phyloP scores from a whole-genome alignment of 2,888 invertebrate species.

The Leptinotarsa rubiginosa region DNA sequence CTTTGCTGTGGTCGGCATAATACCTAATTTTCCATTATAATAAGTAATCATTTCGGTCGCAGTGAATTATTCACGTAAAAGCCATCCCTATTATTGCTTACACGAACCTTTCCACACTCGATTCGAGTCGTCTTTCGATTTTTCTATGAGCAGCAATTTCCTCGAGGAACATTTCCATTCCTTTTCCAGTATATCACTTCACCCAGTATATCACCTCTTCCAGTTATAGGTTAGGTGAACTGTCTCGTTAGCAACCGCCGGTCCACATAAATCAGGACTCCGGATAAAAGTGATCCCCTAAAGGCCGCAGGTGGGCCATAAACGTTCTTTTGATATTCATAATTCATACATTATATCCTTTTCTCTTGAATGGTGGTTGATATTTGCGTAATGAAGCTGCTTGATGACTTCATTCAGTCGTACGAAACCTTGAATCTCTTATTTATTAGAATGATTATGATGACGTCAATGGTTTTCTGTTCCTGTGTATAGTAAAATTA shows the following conservation, averaged over 20 bases:
- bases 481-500: too few relatives aligned
- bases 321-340: constrained; percentile 54
- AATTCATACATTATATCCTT: constrained; percentile 59
- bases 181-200: constrained; percentile 31
- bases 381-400: constrained; percentile 49
- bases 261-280: constrained; percentile 59
- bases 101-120: neutral
- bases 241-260: constrained; percentile 60
- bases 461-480: too few relatives aligned
- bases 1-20: too few relatives aligned
- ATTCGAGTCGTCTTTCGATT: neutral
- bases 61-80: neutral
- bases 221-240: constrained; percentile 41
- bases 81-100: neutral
- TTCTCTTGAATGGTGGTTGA: constrained; percentile 41
- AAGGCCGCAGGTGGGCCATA: constrained; percentile 64
- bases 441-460: neutral
- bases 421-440: neutral
- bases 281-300: constrained; percentile 60
- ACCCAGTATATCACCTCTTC: constrained; percentile 33
- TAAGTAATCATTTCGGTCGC: too few relatives aligned
- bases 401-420: constrained; percentile 28
- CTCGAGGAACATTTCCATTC: constrained; percentile 18
- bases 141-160: neutral
- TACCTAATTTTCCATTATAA: too few relatives aligned